Evolutionary conservation across 37 sponge, comb jelly and placozoan species (phyloP).

Genomic region (Tethya wilhelma): DNA sequence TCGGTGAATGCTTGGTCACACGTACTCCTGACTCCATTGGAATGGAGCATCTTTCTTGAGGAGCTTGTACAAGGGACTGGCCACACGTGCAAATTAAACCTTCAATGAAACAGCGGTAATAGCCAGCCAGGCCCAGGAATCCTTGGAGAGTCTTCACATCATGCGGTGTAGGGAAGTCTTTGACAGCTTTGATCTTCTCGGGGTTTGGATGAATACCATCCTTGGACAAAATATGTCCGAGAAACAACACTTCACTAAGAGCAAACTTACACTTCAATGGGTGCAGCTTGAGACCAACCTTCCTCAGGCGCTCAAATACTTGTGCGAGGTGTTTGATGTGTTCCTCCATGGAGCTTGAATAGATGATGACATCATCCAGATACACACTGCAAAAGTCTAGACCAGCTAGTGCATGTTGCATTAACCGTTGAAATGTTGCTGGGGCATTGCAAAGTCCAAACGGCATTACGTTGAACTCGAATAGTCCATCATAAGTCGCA

Average conservation of each 20-base stretch:
- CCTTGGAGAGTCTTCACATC: not conserved
- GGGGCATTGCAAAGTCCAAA: no score
- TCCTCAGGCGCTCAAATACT: constrained; percentile 3
- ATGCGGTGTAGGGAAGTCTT: constrained; percentile 13
- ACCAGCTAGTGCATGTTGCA: constrained; percentile 21
- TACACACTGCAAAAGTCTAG: constrained; percentile 3
- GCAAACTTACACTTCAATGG: constrained; percentile 7
- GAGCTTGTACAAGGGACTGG: not conserved
- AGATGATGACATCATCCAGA: constrained; percentile 20
- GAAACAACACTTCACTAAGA: not conserved
- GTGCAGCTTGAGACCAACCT: constrained; percentile 19
- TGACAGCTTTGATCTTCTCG: constrained; percentile 17
- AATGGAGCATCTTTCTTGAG: no score
- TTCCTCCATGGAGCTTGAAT: constrained; percentile 12
- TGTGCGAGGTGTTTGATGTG: constrained; percentile 10
- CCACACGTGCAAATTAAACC: not conserved
- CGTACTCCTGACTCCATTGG: no score
- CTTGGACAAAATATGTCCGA: constrained; percentile 28
- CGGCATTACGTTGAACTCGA: no score
- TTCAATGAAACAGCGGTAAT: not conserved
- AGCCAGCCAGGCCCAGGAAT: constrained; percentile 1
- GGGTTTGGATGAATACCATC: constrained; percentile 55
- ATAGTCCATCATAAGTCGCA: constrained; percentile 2
- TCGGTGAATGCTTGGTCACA: no score
- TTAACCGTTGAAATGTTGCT: no score